These are phyloP conservation scores for Cotesia typhae DNA, from an alignment of 1,140 invertebrate genomes.

Conservation along the genomic window DNA sequence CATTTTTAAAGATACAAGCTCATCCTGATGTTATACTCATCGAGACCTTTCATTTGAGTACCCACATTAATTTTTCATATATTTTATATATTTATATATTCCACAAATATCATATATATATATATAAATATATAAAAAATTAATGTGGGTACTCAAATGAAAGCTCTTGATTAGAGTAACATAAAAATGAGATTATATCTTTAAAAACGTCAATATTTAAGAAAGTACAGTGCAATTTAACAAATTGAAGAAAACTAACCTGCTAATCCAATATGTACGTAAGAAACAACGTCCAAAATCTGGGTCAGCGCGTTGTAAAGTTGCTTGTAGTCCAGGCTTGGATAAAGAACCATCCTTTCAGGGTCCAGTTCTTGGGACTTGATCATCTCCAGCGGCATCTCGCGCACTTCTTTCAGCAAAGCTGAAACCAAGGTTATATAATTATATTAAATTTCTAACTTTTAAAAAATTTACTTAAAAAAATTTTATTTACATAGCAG, in stretches of 20 bases:
- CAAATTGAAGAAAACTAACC: conserved; percentile 65
- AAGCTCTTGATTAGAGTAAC: no score
- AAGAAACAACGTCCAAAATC: conserved; percentile 80
- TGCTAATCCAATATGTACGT: conserved; percentile 84
- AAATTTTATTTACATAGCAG: conserved; percentile 81
- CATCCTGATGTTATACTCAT: no score
- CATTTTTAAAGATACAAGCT: no score
- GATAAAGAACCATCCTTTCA: conserved; percentile 87
- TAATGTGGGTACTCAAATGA: no score
- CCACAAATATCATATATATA: no score
- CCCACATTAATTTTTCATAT: no score
- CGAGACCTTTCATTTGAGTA: no score
- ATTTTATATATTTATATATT: no score
- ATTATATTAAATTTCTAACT: conserved; percentile 7
- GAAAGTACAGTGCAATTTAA: no score
- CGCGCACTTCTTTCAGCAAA: conserved; percentile 93
- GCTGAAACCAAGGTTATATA: conserved; percentile 67
- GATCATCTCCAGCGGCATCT: conserved; percentile 89
- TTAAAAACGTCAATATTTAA: no score
- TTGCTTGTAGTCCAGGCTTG: conserved; percentile 94
- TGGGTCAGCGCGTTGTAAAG: conserved; percentile 88
- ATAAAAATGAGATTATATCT: no score
- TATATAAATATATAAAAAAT: neutral
- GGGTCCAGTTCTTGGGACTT: conserved; percentile 85
- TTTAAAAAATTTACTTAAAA: conserved; percentile 50